Evolutionary conservation across 2,113 vertebrate genomes (phyloP).

Genomic region (Bufo bufo): DNA sequence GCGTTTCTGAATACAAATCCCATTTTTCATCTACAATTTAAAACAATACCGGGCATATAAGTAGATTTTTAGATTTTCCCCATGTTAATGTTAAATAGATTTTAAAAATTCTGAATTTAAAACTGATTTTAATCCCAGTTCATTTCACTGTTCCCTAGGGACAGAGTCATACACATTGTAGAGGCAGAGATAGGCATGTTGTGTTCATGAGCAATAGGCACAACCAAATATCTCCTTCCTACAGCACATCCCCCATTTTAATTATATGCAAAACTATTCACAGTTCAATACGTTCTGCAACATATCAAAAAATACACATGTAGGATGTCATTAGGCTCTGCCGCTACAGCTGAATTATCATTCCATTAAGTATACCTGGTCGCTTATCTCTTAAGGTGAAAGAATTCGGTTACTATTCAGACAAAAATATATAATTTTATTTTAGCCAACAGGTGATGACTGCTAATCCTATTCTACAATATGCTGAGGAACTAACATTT

Average conservation of each 20-base stretch:
- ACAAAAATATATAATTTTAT: neutral
- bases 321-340: constrained; percentile 25
- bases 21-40: neutral
- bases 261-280: constrained; percentile 28
- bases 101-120: neutral
- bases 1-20: neutral
- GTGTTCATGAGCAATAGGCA: neutral
- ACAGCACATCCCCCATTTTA: constrained; percentile 35
- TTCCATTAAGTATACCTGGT: neutral
- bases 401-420: neutral
- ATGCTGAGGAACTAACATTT: neutral
- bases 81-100: neutral
- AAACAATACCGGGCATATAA: neutral
- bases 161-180: neutral
- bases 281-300: neutral
- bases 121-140: neutral
- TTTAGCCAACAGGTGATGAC: neutral
- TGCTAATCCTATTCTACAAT: neutral
- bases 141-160: neutral
- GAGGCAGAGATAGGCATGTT: constrained; percentile 5
- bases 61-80: neutral
- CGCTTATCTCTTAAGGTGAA: constrained; percentile 16
- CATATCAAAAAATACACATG: constrained; percentile 36
- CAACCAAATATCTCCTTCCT: neutral
- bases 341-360: neutral